Evolutionary conservation across 2,113 vertebrate species (phyloP), one percentile per base, ranked within the genome.

Genomic region (Gyps fulvus): DNA sequence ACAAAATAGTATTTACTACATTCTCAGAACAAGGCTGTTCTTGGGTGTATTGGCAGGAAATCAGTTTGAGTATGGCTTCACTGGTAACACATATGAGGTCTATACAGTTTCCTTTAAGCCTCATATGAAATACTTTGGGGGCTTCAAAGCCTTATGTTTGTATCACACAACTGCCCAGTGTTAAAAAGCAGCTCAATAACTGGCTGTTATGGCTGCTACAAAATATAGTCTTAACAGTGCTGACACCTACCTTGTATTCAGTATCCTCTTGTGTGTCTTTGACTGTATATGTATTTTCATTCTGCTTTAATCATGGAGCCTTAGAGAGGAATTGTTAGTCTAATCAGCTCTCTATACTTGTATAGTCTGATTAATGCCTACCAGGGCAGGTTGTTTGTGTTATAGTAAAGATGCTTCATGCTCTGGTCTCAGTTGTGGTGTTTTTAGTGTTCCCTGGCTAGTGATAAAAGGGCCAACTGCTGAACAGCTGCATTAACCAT

Each of bases 281-380:
- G 65, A 21, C 55, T 84, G 15, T 57, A 14, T 81, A n/a, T 71
- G 55, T 93, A 65, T 95, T 97, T 97, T 91, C 72, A 87, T 87
- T 92, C 69, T 45, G 52, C 73, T 96, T 96, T 97, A 93, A 92
- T 97, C 94, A 92, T 57, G 72, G 86, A 93, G 65, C 92, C 95
- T 95, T 55, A 82, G 96, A 96, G 96, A 93, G 92, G 83, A 93
- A 91, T 92, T 93, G 89, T 94, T 95, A 93, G 94, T 76, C 91
- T 96, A 95, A 97, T 93, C 90, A 95, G 38, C 57, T 82, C 87
- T 92, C 61, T 16, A 7, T 94, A 88, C 86, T 93, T 69, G 65
- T 89, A 20, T 2, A 82, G 63, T 7, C 80, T 97, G 96, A 97
- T 96, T 97, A 93, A 97, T 95, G 83, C 40, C 80, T 84, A 79